Base-by-base conservation (phyloP, 2,888 invertebrate species). In the Acrobasis consociella region DNA sequence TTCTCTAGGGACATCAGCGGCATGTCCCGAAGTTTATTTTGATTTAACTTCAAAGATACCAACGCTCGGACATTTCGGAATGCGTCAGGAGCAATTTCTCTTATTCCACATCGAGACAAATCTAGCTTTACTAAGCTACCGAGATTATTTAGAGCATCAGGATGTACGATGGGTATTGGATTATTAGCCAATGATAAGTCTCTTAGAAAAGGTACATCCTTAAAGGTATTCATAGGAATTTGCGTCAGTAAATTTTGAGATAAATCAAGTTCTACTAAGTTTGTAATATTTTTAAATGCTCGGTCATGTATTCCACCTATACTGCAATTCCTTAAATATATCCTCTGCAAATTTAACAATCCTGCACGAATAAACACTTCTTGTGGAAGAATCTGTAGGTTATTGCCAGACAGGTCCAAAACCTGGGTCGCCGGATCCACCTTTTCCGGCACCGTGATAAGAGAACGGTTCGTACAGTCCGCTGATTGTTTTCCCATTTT, bases 401-500 rank as follows among this genome's bases (percentile, higher is more conserved):
- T 96, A 88, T 98, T 98, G 69, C 96, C 96, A 70, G 97, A 97
- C 83, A 97, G 94, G 89, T 98, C 97, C 81, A 98, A 93, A 75
- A 98, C 97, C 93, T 98, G 98, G 46, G 98, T 98, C 74, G 96
- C 97, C 51, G 96, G 95, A 86, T 97, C 97, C 71, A 97, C 96
- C 77, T 95, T 95, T 76, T 96, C 96, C 56, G 98, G 98, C 71
- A 98, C 96, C 63, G 96, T 95, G 77, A 96, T 97, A 70, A 98
- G 94, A 65, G 95, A 95, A 65, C 96, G 95, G 85, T 97, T 96
- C 80, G 95, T 95, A 88, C 98, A 98, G 90, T 97, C 97, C 66
- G 97, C 98, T 60, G 97, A 97, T 85, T 97, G 97, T 87, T 98
- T 98, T 73, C 98, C 98, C 77, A 96, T 96, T 89, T 97, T 97